Evolutionary conservation across 2,113 vertebrate species (phyloP).

Genomic region (Damaliscus lunatus): DNA sequence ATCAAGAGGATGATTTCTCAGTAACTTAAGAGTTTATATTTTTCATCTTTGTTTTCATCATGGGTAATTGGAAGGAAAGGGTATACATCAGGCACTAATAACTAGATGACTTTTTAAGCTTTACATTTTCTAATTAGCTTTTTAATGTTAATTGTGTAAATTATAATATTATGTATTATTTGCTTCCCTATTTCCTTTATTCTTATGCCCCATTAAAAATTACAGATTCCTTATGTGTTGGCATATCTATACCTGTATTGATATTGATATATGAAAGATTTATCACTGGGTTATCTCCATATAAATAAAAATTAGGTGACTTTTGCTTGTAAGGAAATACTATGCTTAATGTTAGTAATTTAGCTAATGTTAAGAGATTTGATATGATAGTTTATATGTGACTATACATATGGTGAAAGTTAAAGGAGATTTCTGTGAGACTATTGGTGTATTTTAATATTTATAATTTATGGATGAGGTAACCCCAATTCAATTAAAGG

Average conservation of each 20-base stretch:
- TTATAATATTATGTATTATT: background rate
- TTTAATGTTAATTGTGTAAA: background rate
- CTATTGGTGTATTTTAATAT: background rate
- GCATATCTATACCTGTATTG: background rate
- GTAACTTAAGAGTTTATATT: background rate
- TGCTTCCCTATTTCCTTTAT: background rate
- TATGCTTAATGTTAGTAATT: background rate
- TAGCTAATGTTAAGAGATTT: background rate
- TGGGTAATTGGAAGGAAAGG: background rate
- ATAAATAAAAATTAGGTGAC: background rate
- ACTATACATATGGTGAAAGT: background rate
- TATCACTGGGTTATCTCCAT: background rate
- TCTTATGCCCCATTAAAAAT: background rate
- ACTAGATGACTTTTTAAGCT: background rate
- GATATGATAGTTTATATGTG: background rate
- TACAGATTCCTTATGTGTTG: background rate
- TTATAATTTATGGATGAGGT: background rate
- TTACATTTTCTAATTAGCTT: background rate
- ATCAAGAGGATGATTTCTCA: background rate
- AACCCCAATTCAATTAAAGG: background rate
- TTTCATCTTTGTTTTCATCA: background rate
- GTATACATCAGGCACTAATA: background rate
- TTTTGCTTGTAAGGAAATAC: background rate
- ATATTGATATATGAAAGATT: background rate
- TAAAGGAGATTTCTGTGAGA: background rate